Evolutionary conservation across 2,113 vertebrate genomes (phyloP).

Genomic region (Planiliza haematocheilus): DNA sequence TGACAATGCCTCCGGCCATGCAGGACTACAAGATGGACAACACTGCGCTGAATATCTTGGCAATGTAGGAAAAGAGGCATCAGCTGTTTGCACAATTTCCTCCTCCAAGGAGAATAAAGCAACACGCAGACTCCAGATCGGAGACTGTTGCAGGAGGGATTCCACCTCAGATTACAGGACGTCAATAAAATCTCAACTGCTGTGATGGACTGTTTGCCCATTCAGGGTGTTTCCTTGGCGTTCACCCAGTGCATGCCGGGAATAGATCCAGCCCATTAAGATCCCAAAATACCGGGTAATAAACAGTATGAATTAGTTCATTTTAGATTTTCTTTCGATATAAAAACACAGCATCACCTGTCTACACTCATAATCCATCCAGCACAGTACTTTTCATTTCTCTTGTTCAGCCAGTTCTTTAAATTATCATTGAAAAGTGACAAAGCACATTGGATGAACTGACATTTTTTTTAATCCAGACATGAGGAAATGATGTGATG

Average conservation of each 20-base stretch:
- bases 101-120: conserved; percentile 27
- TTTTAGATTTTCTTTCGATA: too few relatives aligned
- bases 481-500: too few relatives aligned
- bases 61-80: conserved; percentile 53
- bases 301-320: not conserved
- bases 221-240: conserved; percentile 52
- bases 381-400: too few relatives aligned
- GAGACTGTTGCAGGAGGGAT: conserved; percentile 13
- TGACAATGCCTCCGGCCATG: conserved; percentile 63
- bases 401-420: too few relatives aligned
- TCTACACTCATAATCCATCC: too few relatives aligned
- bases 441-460: too few relatives aligned
- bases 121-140: conserved; percentile 3
- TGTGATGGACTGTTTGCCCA: conserved; percentile 29
- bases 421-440: too few relatives aligned
- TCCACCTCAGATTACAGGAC: conserved; percentile 44
- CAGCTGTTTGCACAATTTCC: conserved; percentile 56
- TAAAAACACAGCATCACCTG: too few relatives aligned
- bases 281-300: conserved; percentile 25
- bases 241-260: conserved; percentile 45
- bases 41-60: conserved; percentile 34
- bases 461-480: too few relatives aligned
- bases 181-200: conserved; percentile 45
- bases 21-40: conserved; percentile 65
- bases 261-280: conserved; percentile 40